Evolutionary conservation across 2,797 vertebrate genomes (phyloP).

Genomic region (Ciconia nigra): DNA sequence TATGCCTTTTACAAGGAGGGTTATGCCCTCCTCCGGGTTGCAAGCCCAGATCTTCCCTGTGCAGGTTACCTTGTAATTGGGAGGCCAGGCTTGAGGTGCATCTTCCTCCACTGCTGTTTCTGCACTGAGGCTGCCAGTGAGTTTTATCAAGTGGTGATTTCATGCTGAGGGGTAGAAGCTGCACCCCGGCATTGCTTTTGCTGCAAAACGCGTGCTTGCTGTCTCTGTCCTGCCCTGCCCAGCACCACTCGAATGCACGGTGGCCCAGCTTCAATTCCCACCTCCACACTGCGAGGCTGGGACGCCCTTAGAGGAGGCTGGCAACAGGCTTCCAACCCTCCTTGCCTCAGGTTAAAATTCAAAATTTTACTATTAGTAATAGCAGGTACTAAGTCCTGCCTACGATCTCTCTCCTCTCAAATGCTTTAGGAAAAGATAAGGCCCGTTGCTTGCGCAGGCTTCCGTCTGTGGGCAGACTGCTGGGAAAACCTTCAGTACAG

Average conservation of each 20-base stretch:
- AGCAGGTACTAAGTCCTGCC: background rate
- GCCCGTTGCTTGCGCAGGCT: fast-evolving
- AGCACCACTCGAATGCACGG: fast-evolving
- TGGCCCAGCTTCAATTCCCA: background rate
- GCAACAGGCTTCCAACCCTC: background rate
- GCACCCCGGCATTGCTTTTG: background rate
- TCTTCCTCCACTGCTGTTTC: background rate
- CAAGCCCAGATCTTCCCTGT: background rate
- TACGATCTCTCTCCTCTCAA: background rate
- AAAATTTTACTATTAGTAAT: background rate
- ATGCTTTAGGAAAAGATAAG: background rate
- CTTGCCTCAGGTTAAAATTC: background rate
- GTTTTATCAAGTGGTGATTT: background rate
- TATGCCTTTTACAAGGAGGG: too few species aligned
- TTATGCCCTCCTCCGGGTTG: background rate
- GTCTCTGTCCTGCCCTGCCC: background rate
- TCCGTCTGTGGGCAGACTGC: fast-evolving
- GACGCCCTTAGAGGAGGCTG: background rate
- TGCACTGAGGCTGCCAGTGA: background rate
- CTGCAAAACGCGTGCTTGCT: fast-evolving
- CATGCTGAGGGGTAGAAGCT: background rate
- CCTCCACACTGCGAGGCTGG: fast-evolving
- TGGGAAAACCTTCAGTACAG: background rate
- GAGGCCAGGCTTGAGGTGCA: background rate
- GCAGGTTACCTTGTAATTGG: background rate